Conservation (phyloP, 35 echinoderm and acorn worm species). For the Apostichopus californicus region DNA sequence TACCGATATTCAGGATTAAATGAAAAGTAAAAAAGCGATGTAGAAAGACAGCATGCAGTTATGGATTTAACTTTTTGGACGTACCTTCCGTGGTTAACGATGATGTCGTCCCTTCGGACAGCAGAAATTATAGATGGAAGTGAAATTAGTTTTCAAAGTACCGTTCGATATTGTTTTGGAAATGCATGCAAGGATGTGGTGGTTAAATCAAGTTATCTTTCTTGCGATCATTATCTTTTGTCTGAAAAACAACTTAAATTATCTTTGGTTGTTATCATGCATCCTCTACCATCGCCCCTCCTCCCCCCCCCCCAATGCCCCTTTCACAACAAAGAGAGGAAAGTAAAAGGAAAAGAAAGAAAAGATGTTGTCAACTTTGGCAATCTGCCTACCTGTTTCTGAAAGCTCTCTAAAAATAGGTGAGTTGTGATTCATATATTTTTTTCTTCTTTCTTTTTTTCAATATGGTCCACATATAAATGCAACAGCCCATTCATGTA, state of each 20-base stretch:
- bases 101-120: background rate
- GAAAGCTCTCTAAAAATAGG: constrained; percentile 34
- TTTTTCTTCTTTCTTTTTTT: background rate
- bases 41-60: constrained; percentile 20
- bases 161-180: background rate
- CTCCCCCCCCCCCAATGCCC: background rate
- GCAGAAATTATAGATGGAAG: constrained; percentile 1
- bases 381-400: constrained; percentile 58
- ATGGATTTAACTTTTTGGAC: background rate
- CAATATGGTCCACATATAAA: constrained; percentile 35
- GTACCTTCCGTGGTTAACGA: background rate
- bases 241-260: too few species aligned
- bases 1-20: background rate
- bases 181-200: too few species aligned
- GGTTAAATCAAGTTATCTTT: too few species aligned
- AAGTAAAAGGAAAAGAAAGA: background rate
- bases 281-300: background rate
- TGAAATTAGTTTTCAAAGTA: constrained; percentile 8
- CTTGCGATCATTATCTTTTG: too few species aligned
- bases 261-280: background rate
- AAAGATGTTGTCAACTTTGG: constrained; percentile 24
- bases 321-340: background rate
- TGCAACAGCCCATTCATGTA: background rate
- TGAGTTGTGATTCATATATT: background rate
- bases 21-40: constrained; percentile 22